These are phyloP conservation scores for Agriopis leucophaearia DNA, from an alignment of 2,888 invertebrate genomes.

Conservation along the genomic window DNA sequence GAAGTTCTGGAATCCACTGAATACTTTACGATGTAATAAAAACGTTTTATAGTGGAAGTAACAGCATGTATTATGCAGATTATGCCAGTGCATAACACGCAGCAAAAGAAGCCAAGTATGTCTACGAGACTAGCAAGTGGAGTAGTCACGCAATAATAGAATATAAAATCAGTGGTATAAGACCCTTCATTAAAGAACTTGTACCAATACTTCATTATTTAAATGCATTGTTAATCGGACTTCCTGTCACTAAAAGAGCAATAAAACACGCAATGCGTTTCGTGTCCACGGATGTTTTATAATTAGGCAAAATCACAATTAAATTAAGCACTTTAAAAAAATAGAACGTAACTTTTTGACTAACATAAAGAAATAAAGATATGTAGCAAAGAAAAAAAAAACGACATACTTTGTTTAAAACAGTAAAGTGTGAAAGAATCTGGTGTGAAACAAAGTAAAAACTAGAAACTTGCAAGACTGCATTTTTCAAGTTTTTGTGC, in stretches of 20 bases:
- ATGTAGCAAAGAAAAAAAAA: background rate
- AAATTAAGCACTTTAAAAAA: background rate
- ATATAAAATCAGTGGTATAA: slow-evolving; percentile 11
- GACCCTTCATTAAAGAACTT: slow-evolving; percentile 16
- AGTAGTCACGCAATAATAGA: slow-evolving; percentile 28
- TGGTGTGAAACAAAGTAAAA: slow-evolving; percentile 2
- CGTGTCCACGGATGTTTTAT: background rate
- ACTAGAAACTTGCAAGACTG: slow-evolving; percentile 17
- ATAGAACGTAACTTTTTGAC: background rate
- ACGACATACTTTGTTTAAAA: background rate
- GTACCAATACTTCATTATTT: background rate
- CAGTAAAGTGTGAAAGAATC: slow-evolving; percentile 7
- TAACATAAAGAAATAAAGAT: background rate
- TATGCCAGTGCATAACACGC: slow-evolving; percentile 23
- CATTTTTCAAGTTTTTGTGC: slow-evolving; percentile 17
- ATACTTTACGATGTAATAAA: slow-evolving; percentile 3
- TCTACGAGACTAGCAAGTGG: slow-evolving; percentile 14
- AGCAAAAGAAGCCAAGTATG: slow-evolving; percentile 13
- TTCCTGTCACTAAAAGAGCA: slow-evolving; percentile 8
- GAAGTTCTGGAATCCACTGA: slow-evolving; percentile 2
- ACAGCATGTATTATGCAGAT: slow-evolving; percentile 20
- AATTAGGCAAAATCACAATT: background rate
- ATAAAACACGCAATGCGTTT: slow-evolving; percentile 7
- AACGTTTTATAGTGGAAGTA: slow-evolving; percentile 14
- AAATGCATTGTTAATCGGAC: slow-evolving; percentile 10